Evolutionary conservation across 37 sponge, comb jelly and placozoan species (phyloP), one percentile per base, ranked within the genome.

Genomic region (Trichoplax adhaerens): DNA sequence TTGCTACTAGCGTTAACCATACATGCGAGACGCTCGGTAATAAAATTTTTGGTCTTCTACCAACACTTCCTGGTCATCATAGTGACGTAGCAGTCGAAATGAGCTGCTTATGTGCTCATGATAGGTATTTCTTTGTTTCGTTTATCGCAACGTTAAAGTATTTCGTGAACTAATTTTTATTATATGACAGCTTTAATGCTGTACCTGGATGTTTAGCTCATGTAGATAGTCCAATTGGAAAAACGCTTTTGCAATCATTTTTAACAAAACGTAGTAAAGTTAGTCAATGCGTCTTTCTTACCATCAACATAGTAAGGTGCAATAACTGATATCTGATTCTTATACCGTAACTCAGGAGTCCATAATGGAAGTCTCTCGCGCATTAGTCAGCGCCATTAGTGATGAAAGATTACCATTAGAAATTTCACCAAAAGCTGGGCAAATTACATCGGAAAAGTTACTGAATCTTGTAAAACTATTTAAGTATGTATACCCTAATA

Each of bases 41-140:
- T 54, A 57, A 58, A 51, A 71, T 86, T 5, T 68, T 78, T 70
- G 76, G 68, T 2, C 64, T 77, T 7, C 69, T 86, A 12, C 80
- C 83, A 46, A 79, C 55, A 3, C 55, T 66, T 3, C 59, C 79
- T 4, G 62, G 56, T 29, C 68, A 74, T 67, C 67, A 61, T 52
- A 72, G 55, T 53, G 83, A 86, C 73, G 83, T 86, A 3, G 49
- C 75, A 48, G 68, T 86, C 8, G 72, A 76, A 66, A 82, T 86
- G 83, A 62, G 77, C 5, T 70, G 77, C 0, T 46, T 29, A 29
- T 29, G 29, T 29, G 29, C 29, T 29, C 29, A 29, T 29, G 29
- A 29, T 29, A 29, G 29, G 29, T 29, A 29, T 29, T 29, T 29
- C 29, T 29, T 29, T 29, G 29, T 29, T 29, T 29, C 29, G 29